A percentile compares a stretch with the other conserved stretches of the same genome.
phyloP scores from a whole-genome alignment of 2,113 vertebrate species.

The Limanda limanda region DNA sequence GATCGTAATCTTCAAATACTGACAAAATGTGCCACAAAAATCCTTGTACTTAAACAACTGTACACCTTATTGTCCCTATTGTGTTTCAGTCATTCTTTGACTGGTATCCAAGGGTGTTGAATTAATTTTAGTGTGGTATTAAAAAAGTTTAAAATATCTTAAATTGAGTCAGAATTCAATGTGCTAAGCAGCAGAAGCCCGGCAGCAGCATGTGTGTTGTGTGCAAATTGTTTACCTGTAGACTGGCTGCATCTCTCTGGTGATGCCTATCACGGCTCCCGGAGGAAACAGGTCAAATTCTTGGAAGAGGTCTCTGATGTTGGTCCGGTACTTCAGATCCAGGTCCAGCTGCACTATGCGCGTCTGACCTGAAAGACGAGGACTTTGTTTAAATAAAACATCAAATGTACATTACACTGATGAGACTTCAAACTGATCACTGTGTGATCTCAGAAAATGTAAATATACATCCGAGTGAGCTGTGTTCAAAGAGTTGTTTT shows the following conservation, averaged over 20 bases:
- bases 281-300: constrained; percentile 90
- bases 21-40: no score
- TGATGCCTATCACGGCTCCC: constrained; percentile 91
- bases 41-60: no score
- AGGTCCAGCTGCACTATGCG: constrained; percentile 93
- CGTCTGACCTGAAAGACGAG: constrained; percentile 84
- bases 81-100: no score
- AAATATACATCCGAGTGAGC: constrained; percentile 20
- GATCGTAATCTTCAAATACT: no score
- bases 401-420: not conserved
- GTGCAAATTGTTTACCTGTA: constrained; percentile 86
- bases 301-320: constrained; percentile 93
- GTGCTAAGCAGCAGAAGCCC: no score
- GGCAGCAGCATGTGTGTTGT: no score
- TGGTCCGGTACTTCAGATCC: constrained; percentile 92
- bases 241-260: constrained; percentile 96
- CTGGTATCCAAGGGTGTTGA: not conserved
- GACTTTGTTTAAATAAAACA: not conserved
- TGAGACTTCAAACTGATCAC: not conserved
- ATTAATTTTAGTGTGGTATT: not conserved
- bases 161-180: no score
- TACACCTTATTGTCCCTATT: no score
- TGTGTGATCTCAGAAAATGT: constrained; percentile 20
- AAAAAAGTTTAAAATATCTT: no score
- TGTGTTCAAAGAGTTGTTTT: not conserved